A percentile compares a stretch with the other conserved stretches of the same genome.
These are phyloP conservation scores for Petrolisthes cinctipes DNA, from an alignment of 2,888 invertebrate species.

Conservation along the genomic window DNA sequence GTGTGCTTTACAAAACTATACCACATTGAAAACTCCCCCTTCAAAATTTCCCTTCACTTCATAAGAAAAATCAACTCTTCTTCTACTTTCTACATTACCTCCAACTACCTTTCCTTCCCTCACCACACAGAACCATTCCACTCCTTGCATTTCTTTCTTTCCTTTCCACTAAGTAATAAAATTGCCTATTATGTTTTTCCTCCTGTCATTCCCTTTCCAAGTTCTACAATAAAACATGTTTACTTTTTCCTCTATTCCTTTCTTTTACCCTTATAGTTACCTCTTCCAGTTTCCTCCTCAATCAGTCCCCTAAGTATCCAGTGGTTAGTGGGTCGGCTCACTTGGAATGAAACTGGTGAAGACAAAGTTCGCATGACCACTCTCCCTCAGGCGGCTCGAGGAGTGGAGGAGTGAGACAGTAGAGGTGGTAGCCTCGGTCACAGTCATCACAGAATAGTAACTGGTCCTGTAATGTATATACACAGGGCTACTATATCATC, in stretches of 20 bases:
- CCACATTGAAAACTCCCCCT: too few relatives aligned
- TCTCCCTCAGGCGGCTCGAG: conserved; percentile 96
- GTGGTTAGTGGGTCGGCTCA: conserved; percentile 4
- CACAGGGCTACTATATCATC: neutral
- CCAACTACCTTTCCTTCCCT: too few relatives aligned
- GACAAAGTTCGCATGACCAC: conserved; percentile 91
- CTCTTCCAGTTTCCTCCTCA: neutral
- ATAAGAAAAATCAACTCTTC: too few relatives aligned
- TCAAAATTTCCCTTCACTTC: too few relatives aligned
- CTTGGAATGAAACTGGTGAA: conserved; percentile 53
- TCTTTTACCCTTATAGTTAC: neutral
- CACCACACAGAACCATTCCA: too few relatives aligned
- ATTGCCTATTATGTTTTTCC: too few relatives aligned
- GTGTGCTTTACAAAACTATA: too few relatives aligned
- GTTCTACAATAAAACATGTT: conserved; percentile 7
- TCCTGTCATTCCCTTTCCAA: neutral
- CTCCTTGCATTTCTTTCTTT: too few relatives aligned
- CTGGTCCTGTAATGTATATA: conserved; percentile 81
- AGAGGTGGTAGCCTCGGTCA: conserved; percentile 99
- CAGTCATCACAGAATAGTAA: conserved; percentile 99
- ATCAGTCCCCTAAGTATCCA: conserved; percentile 4
- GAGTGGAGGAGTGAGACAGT: conserved; percentile 95
- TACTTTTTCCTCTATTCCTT: neutral
- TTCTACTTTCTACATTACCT: too few relatives aligned
- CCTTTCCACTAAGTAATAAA: too few relatives aligned